Percentiles rank a stretch among this genome's conserved stretches.
These are phyloP conservation scores for Drosophila suboccidentalis DNA, from an alignment of 2,888 invertebrate genomes.

Conservation along the genomic window DNA sequence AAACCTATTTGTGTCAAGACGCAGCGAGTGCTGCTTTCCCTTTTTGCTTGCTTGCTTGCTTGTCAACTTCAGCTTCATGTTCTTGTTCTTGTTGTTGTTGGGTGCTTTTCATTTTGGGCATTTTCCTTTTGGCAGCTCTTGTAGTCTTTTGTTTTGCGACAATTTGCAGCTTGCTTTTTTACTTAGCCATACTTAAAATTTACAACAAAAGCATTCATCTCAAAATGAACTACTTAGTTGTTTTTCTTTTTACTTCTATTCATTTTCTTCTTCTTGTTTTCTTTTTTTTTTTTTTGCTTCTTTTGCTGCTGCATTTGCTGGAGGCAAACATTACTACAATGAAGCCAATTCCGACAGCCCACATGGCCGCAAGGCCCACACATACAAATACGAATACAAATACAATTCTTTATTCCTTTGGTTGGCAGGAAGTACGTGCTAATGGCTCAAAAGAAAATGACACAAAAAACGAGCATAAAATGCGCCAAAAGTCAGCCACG, in stretches of 20 bases:
- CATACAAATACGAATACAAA: constrained; percentile 34
- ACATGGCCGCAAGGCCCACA: constrained; percentile 47
- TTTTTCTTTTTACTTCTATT: constrained; percentile 18
- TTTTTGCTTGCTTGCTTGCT: constrained; percentile 19
- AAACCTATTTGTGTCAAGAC: constrained; percentile 82
- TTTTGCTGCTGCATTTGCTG: constrained; percentile 37
- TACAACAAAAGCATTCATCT: constrained; percentile 73
- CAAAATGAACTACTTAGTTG: constrained; percentile 79
- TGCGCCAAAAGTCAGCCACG: constrained; percentile 68
- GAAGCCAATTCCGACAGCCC: constrained; percentile 71
- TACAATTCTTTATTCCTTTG: constrained; percentile 40
- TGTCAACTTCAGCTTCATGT: not conserved
- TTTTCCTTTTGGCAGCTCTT: constrained; percentile 65
- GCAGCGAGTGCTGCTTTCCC: constrained; percentile 54
- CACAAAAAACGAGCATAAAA: constrained; percentile 63
- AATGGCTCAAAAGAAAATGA: constrained; percentile 78
- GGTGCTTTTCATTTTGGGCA: constrained; percentile 71
- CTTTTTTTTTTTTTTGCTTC: constrained; percentile 21
- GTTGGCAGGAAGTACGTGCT: constrained; percentile 75
- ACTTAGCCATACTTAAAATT: constrained; percentile 78
- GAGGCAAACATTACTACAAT: constrained; percentile 70
- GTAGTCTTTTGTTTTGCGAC: constrained; percentile 74
- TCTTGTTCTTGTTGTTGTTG: constrained; percentile 28
- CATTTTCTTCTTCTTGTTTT: constrained; percentile 3
- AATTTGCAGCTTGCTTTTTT: constrained; percentile 78